Evolutionary conservation across 2,797 vertebrate genomes (phyloP).

Genomic region (Pseudopleuronectes americanus): DNA sequence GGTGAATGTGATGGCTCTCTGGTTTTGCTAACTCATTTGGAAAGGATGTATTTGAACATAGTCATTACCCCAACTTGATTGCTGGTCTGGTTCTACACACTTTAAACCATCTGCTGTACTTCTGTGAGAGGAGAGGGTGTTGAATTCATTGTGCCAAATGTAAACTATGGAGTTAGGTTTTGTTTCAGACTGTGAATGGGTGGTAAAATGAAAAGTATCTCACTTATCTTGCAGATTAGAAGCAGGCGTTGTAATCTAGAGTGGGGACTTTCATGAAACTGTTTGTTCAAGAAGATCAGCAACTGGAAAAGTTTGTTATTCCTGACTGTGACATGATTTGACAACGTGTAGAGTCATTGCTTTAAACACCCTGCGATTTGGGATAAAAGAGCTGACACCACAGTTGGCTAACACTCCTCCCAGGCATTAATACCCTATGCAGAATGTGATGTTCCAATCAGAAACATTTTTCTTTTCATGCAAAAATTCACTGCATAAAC

Average conservation of each 20-base stretch:
- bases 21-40: conserved; percentile 44
- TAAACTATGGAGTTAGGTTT: conserved; percentile 26
- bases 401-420: conserved; percentile 36
- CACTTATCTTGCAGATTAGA: conserved; percentile 18
- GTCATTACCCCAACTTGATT: conserved; percentile 6
- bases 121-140: conserved; percentile 36
- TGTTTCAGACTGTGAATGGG: conserved; percentile 42
- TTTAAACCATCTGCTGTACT: conserved; percentile 34
- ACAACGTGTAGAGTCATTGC: conserved; percentile 21
- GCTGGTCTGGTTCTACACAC: conserved; percentile 12
- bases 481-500: conserved; percentile 25
- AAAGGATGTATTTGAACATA: conserved; percentile 46
- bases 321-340: conserved; percentile 32
- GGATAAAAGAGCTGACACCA: conserved; percentile 25
- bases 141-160: conserved; percentile 70
- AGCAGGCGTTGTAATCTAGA: conserved; percentile 5
- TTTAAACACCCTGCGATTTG: conserved; percentile 22
- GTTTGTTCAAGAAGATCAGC: conserved; percentile 3
- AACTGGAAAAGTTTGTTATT: conserved; percentile 24
- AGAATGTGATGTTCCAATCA: conserved; percentile 59
- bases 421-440: conserved; percentile 66
- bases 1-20: conserved; percentile 34
- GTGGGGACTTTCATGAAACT: conserved; percentile 11
- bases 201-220: conserved; percentile 34
- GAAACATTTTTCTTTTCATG: conserved; percentile 35